A percentile compares a stretch with the other conserved stretches of the same genome.
These are phyloP conservation scores for Knipowitschia caucasica DNA, from an alignment of 2,797 vertebrate species.

Conservation along the genomic window DNA sequence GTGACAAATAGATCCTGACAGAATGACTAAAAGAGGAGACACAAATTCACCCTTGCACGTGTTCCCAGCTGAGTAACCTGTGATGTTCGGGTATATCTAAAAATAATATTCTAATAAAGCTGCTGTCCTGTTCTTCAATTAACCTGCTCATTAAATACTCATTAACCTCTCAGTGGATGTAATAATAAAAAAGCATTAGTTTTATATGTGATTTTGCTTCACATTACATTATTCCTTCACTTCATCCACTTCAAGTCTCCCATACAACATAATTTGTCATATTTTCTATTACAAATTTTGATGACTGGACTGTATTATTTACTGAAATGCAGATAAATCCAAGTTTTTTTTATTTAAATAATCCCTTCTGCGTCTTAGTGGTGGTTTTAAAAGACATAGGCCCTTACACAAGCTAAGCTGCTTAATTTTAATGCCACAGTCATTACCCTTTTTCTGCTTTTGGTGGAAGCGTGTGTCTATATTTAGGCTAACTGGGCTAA, in stretches of 20 bases:
- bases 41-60: conserved; percentile 26
- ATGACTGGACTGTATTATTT: conserved; percentile 3
- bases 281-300: too few species aligned
- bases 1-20: conserved; percentile 40
- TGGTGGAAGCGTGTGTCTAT: conserved; percentile 33
- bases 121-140: conserved; percentile 20
- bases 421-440: conserved; percentile 61
- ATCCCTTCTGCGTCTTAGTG: conserved; percentile 46
- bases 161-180: too few species aligned
- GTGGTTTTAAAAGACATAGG: conserved; percentile 60
- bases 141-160: too few species aligned
- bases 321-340: conserved; percentile 15
- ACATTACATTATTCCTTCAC: too few species aligned
- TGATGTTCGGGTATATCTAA: conserved; percentile 16
- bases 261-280: too few species aligned
- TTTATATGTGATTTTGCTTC: too few species aligned
- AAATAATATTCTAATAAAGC: conserved; percentile 25
- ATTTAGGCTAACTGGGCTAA: conserved; percentile 62
- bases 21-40: conserved; percentile 23
- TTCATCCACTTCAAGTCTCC: too few species aligned
- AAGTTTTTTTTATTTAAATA: conserved; percentile 43
- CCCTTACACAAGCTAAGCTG: conserved; percentile 58
- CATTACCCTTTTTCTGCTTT: conserved; percentile 42
- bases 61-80: conserved; percentile 6
- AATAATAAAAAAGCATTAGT: too few species aligned